A percentile compares a stretch with the other conserved stretches of the same genome.
Evolutionary conservation across 2,888 invertebrate species (phyloP).

Genomic region (Parnassius mnemosyne): DNA sequence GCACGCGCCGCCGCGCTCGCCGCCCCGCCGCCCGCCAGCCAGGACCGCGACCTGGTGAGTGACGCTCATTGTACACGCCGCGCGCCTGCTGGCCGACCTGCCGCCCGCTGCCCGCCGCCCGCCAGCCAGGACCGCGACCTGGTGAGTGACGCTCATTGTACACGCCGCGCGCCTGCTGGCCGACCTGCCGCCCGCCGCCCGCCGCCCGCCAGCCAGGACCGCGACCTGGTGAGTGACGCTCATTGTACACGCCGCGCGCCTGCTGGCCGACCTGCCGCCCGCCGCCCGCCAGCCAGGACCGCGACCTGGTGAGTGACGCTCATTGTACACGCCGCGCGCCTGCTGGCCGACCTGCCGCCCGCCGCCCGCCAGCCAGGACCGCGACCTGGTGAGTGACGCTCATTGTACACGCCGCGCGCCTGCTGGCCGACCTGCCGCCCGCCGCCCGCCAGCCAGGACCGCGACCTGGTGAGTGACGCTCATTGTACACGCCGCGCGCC

Average conservation of each 20-base stretch:
- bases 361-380: constrained; percentile 83
- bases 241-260: constrained; percentile 50
- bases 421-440: too few species aligned
- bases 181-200: constrained; percentile 85
- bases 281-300: constrained; percentile 84
- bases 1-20: constrained; percentile 81
- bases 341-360: constrained; percentile 87
- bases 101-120: constrained; percentile 87
- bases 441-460: too few species aligned
- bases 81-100: constrained; percentile 85
- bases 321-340: constrained; percentile 50
- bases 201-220: constrained; percentile 79
- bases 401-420: constrained; percentile 29
- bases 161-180: constrained; percentile 77
- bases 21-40: constrained; percentile 79
- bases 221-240: constrained; percentile 83
- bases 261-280: constrained; percentile 87
- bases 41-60: constrained; percentile 87
- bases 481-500: too few species aligned
- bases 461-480: too few species aligned
- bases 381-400: constrained; percentile 83
- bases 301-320: constrained; percentile 83
- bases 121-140: constrained; percentile 83
- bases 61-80: constrained; percentile 34
- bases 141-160: constrained; percentile 73